phyloP scores from a whole-genome alignment of 2,113 vertebrate species.

The Gasterosteus nipponicus region DNA sequence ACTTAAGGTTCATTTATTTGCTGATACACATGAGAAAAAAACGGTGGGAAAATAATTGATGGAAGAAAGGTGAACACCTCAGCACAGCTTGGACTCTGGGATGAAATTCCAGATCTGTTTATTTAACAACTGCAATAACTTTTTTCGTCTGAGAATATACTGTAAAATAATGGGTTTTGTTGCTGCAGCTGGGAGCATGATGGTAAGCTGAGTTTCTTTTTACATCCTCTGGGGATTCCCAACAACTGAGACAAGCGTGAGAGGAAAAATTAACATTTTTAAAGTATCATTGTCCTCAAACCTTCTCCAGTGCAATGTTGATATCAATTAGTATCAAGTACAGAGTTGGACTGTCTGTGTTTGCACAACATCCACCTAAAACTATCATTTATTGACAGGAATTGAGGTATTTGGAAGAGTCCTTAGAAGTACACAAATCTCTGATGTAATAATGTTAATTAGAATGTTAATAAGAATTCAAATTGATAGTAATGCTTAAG shows the following conservation, averaged over 20 bases:
- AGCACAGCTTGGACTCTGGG: conserved; percentile 55
- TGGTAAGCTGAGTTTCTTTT: conserved; percentile 26
- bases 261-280: background rate
- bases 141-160: conserved; percentile 25
- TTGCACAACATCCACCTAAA: background rate
- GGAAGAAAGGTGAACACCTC: conserved; percentile 3
- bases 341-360: background rate
- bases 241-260: conserved; percentile 20
- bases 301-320: background rate
- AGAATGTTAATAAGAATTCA: too few relatives aligned
- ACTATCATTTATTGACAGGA: background rate
- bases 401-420: background rate
- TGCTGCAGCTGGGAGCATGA: conserved; percentile 21
- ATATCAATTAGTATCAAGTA: background rate
- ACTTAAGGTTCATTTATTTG: conserved; percentile 4
- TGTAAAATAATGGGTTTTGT: background rate
- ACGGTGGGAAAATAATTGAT: conserved; percentile 59
- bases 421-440: background rate
- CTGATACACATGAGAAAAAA: background rate
- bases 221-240: conserved; percentile 18
- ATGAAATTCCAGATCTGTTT: conserved; percentile 60
- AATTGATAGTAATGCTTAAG: too few relatives aligned
- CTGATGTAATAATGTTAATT: background rate
- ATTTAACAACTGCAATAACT: conserved; percentile 24
- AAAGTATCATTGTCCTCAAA: background rate